Conservation (phyloP, 2,113 vertebrate genomes). For the Rhynchopsitta pachyrhyncha region DNA sequence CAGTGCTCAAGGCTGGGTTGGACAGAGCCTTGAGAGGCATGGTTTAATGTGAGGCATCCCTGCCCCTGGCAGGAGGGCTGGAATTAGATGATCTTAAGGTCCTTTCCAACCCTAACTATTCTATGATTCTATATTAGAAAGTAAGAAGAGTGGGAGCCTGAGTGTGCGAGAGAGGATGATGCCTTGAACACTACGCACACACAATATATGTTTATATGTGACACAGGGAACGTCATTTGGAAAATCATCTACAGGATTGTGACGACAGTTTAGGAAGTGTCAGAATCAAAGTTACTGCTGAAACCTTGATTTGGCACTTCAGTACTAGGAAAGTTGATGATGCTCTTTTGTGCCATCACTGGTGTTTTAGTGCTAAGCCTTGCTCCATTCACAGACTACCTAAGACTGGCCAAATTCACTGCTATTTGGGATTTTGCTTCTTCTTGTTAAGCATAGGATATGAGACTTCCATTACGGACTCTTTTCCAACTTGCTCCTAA, state of each 20-base stretch:
- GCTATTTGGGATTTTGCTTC: neutral
- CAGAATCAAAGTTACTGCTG: neutral
- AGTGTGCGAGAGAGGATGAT: neutral
- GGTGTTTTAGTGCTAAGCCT: neutral
- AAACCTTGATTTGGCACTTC: neutral
- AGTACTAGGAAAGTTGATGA: neutral
- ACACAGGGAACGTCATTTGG: neutral
- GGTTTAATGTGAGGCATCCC: neutral
- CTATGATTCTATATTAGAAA: neutral
- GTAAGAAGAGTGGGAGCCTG: neutral
- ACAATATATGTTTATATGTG: neutral
- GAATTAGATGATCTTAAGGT: neutral
- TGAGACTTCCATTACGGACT: fast-evolving
- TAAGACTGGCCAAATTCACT: neutral
- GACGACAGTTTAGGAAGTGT: neutral
- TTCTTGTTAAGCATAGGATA: neutral
- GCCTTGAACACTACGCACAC: neutral
- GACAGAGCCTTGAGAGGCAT: neutral
- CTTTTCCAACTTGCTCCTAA: neutral
- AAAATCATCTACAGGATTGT: neutral
- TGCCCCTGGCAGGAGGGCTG: neutral
- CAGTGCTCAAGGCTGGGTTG: neutral
- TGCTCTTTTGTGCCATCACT: neutral
- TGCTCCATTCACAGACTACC: neutral
- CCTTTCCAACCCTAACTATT: neutral